These are phyloP conservation scores for Formica selysi DNA, from an alignment of 1,140 invertebrate species.

Conservation along the genomic window DNA sequence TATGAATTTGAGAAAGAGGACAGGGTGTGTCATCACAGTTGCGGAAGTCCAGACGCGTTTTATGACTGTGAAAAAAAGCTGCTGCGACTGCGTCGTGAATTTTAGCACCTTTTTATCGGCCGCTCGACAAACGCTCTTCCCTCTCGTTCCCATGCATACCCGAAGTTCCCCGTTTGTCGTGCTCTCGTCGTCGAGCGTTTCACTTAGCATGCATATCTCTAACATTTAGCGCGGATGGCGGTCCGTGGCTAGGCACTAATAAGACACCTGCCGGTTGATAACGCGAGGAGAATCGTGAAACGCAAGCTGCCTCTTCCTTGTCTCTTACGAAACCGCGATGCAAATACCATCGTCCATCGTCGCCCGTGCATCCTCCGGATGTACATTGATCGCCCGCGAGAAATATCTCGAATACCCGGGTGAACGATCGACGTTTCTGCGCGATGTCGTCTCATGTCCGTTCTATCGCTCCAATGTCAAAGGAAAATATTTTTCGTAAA, in stretches of 20 bases:
- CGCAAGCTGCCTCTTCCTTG: not conserved
- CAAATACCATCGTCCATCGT: conserved; percentile 38
- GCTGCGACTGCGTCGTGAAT: conserved; percentile 61
- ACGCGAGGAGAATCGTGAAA: conserved; percentile 55
- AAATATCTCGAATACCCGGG: conserved; percentile 23
- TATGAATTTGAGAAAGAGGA: not conserved
- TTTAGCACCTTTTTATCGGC: conserved; percentile 73
- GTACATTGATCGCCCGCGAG: not conserved
- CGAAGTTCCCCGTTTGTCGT: conserved; percentile 46
- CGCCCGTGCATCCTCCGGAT: conserved; percentile 1
- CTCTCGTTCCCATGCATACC: not conserved
- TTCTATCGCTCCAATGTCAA: too few species aligned
- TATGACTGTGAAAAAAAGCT: conserved; percentile 27
- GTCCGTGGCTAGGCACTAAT: conserved; percentile 58
- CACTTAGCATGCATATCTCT: conserved; percentile 68
- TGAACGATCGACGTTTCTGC: not conserved
- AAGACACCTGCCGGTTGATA: conserved; percentile 68
- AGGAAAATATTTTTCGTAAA: conserved; percentile 39
- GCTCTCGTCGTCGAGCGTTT: conserved; percentile 54
- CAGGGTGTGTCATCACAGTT: not conserved
- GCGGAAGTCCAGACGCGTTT: conserved; percentile 42
- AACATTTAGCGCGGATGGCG: conserved; percentile 50
- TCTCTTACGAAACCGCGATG: conserved; percentile 49
- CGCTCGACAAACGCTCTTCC: conserved; percentile 63
- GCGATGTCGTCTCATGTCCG: not conserved